Percentiles rank a stretch among this genome's conserved stretches.
These are phyloP conservation scores for Myiopsitta monachus DNA, from an alignment of 2,113 vertebrate species.

Conservation along the genomic window DNA sequence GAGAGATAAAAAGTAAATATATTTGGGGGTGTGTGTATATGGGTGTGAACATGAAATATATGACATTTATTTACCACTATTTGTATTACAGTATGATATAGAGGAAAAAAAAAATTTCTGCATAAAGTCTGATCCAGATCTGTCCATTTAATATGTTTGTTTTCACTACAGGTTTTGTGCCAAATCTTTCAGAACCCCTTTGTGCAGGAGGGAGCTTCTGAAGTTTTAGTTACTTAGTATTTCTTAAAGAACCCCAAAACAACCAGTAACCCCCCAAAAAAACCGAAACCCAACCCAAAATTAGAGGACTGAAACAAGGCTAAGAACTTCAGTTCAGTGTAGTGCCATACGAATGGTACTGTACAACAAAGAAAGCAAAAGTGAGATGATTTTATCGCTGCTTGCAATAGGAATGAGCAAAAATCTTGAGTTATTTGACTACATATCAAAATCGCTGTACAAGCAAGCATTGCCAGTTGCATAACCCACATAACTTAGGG, in stretches of 20 bases:
- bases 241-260: neutral
- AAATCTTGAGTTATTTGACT: neutral
- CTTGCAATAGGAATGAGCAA: neutral
- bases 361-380: neutral
- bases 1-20: neutral
- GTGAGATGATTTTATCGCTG: neutral
- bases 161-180: neutral
- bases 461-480: neutral
- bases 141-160: neutral
- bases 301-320: neutral
- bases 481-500: neutral
- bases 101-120: neutral
- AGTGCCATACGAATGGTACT: neutral
- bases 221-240: neutral
- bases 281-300: neutral
- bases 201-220: neutral
- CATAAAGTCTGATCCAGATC: neutral
- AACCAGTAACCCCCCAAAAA: neutral
- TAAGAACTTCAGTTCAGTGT: neutral
- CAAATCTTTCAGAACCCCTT: accelerated
- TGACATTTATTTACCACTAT: neutral
- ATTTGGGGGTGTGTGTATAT: accelerated
- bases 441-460: neutral
- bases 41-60: neutral
- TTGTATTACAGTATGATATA: neutral